Evolutionary conservation across 2,113 vertebrate genomes (phyloP), one percentile per base, ranked within the genome.

Genomic region (Albula goreensis): DNA sequence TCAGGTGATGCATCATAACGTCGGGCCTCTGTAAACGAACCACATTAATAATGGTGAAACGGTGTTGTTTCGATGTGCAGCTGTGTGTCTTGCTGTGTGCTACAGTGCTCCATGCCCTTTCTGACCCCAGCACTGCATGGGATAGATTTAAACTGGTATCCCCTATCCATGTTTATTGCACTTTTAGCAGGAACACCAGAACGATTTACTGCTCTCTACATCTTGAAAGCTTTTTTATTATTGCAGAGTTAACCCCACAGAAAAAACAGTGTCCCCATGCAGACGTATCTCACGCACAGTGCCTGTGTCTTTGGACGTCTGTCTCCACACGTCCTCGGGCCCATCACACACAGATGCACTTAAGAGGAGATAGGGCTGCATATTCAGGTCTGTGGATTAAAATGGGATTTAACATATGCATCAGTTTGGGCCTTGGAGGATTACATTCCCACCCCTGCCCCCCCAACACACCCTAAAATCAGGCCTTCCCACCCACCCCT

Each of bases 141-240:
- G 19, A 80, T 17, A 60, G 56, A 85, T 63, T 22, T 60, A 60
- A 49, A 60, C 48, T 89, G 87, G 91, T 94, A 93, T 92, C 82
- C 80, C n/a, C 10, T 31, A 50, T 3, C 56, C 8, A 25, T 60
- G 25, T 74, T 57, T 78, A 83, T 57, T 57, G 31, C n/a, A 3
- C 49, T 49, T 3, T 63, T 66, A 41, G 78, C 52, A 77, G 79
- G 57, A 41, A 50, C 53, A 79, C 31, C 49, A 4, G 79, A 22
- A 5, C 91, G 92, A 94, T 95, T 94, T 95, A 94, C 89, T 90
- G 84, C 90, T 86, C 85, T 87, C 92, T 89, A 91, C 91, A 91
- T 91, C 93, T 91, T 94, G 92, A 95, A 94, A 94, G 91, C 92
- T 94, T 94, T 95, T 94, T 94, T 94, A 95, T 93, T 93, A 92